Base-by-base conservation (phyloP, 2,888 invertebrate species). In the Melinopterus prodromus region DNA sequence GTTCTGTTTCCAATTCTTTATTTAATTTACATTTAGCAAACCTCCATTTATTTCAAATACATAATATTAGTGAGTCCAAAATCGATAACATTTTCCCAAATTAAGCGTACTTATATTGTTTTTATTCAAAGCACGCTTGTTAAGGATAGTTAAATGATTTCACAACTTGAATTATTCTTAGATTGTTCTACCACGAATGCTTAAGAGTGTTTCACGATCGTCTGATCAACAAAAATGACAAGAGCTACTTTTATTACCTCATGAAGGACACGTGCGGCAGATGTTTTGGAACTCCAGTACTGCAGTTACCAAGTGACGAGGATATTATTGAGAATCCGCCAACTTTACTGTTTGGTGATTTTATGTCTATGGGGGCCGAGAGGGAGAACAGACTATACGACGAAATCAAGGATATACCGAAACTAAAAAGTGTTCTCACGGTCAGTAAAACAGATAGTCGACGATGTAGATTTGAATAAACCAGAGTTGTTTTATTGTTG, bases 141-240 rank as follows among this genome's bases (percentile, higher is more conserved):
- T n/a, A n/a, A n/a, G n/a, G n/a, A n/a, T n/a, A n/a, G n/a, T n/a
- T n/a, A n/a, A n/a, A n/a, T 16, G 14, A 12, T 16, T 26, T 71
- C 15, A 71, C 7, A 71, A 71, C 1, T 16, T 71, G 6, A 6
- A 16, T 71, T 71, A 26, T 80, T 87, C 89, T 3, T 85, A 95
- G 97, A 83, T 90, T 98, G 7, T 98, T 97, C 90, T 97, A 96
- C 84, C 98, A 98, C 87, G 98, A 98, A 90, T 96, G 97, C 80
- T 92, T 97, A 79, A 92, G 98, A 36, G 97, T 98, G 2, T 98
- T 97, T 88, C 97, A 97, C 89, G 98, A 98, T 88, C 94, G 98
- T 0, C 90, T 98, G 26, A 94, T 95, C 79, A 96, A 97, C 86
- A 89, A 92, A 15, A 92, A 95, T 83, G 98, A 98, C 88, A 95